phyloP scores from a whole-genome alignment of 1,140 invertebrate genomes.

The Drosophila nannoptera region DNA sequence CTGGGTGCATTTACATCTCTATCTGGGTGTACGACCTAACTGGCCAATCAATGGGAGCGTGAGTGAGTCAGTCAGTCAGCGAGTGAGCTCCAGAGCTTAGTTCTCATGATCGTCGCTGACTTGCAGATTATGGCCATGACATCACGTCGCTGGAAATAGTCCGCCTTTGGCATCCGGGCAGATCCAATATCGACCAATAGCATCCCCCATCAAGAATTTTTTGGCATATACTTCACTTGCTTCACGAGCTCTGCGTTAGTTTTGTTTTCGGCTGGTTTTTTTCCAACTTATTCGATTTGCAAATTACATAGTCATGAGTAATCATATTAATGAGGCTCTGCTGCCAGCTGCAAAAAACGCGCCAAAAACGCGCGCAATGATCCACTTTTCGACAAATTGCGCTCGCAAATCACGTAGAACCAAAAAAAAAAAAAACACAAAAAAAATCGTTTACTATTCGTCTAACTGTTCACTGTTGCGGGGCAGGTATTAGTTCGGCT shows the following conservation, averaged over 20 bases:
- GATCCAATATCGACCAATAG: constrained; percentile 42
- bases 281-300: constrained; percentile 18
- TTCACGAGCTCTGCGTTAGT: neutral
- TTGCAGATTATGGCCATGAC: constrained; percentile 65
- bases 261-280: no score
- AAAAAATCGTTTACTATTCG: constrained; percentile 61
- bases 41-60: constrained; percentile 30
- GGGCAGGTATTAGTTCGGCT: constrained; percentile 40
- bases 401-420: constrained; percentile 65
- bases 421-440: no score
- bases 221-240: constrained; percentile 59
- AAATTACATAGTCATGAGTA: constrained; percentile 74
- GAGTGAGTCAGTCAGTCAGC: constrained; percentile 30
- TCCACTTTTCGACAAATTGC: constrained; percentile 64
- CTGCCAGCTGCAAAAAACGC: constrained; percentile 33
- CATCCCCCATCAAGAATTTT: constrained; percentile 47
- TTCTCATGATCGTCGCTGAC: constrained; percentile 59
- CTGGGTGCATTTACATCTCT: constrained; percentile 24
- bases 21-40: constrained; percentile 17
- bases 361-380: constrained; percentile 63
- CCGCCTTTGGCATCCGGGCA: constrained; percentile 52
- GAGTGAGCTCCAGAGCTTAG: neutral
- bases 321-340: constrained; percentile 62
- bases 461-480: constrained; percentile 60
- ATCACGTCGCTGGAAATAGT: constrained; percentile 62